phyloP scores from a whole-genome alignment of 2,888 invertebrate species.

The Scaeva pyrastri region DNA sequence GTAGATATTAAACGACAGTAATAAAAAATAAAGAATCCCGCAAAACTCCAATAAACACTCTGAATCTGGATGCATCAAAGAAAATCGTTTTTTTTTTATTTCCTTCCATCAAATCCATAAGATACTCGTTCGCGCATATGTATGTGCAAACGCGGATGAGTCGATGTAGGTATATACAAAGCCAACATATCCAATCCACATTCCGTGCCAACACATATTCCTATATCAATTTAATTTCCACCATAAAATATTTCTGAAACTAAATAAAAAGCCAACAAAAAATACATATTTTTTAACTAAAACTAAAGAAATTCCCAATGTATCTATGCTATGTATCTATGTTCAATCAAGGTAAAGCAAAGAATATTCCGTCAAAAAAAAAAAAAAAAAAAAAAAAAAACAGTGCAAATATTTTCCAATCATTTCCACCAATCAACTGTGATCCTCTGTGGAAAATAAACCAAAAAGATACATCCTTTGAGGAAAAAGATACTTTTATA shows the following conservation, averaged over 20 bases:
- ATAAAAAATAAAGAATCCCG: constrained; percentile 65
- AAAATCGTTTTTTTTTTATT: not conserved
- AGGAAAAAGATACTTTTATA: constrained; percentile 29
- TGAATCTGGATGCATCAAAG: constrained; percentile 52
- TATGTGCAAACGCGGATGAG: too few relatives aligned
- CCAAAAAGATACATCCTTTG: constrained; percentile 46
- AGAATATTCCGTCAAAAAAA: constrained; percentile 18
- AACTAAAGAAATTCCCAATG: constrained; percentile 40
- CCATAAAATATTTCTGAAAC: constrained; percentile 71
- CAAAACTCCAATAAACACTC: constrained; percentile 50
- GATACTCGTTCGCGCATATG: constrained; percentile 26
- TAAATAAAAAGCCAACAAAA: constrained; percentile 38
- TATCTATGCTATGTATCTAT: constrained; percentile 1
- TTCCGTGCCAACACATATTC: constrained; percentile 72
- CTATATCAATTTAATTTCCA: constrained; percentile 75
- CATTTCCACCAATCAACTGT: constrained; percentile 76
- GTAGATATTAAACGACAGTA: constrained; percentile 32
- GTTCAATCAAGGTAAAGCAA: not conserved
- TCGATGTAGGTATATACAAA: not conserved
- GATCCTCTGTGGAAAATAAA: constrained; percentile 58
- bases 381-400: constrained; percentile 31
- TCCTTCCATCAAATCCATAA: constrained; percentile 30
- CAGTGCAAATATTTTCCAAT: constrained; percentile 75
- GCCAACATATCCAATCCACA: constrained; percentile 62
- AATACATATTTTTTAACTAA: constrained; percentile 30